Evolutionary conservation across 2,113 vertebrate genomes (phyloP).

Genomic region (Hippocampus comes): DNA sequence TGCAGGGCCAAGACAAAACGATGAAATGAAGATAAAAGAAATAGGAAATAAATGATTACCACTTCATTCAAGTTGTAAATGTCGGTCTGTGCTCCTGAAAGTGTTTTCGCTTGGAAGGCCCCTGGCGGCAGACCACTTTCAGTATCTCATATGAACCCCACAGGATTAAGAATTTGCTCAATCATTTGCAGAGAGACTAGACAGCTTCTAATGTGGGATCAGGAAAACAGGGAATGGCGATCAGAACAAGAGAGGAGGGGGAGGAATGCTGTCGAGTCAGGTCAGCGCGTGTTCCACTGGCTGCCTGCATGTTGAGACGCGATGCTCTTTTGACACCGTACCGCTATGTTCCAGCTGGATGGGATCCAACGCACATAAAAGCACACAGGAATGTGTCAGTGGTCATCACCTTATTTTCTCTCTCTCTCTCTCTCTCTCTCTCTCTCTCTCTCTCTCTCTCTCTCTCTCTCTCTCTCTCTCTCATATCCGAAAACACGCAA

Average conservation of each 20-base stretch:
- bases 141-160: neutral
- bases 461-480: neutral
- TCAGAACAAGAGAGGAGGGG: neutral
- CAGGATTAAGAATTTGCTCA: neutral
- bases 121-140: neutral
- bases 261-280: constrained; percentile 1
- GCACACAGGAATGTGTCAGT: constrained; percentile 7
- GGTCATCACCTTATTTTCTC: neutral
- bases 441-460: neutral
- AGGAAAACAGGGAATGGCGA: neutral
- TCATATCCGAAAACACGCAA: neutral
- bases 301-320: constrained; percentile 18
- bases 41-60: too few species aligned
- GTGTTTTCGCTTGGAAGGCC: too few species aligned
- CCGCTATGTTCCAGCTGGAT: constrained; percentile 36
- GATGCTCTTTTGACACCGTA: constrained; percentile 31
- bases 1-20: too few species aligned
- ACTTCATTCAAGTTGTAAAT: too few species aligned
- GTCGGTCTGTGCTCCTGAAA: too few species aligned
- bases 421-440: neutral
- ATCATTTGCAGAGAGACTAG: neutral
- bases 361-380: constrained; percentile 12
- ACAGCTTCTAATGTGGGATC: constrained; percentile 5
- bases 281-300: constrained; percentile 14
- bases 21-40: too few species aligned